phyloP scores from a whole-genome alignment of 1,140 invertebrate genomes.

The Drosophila mauritiana region DNA sequence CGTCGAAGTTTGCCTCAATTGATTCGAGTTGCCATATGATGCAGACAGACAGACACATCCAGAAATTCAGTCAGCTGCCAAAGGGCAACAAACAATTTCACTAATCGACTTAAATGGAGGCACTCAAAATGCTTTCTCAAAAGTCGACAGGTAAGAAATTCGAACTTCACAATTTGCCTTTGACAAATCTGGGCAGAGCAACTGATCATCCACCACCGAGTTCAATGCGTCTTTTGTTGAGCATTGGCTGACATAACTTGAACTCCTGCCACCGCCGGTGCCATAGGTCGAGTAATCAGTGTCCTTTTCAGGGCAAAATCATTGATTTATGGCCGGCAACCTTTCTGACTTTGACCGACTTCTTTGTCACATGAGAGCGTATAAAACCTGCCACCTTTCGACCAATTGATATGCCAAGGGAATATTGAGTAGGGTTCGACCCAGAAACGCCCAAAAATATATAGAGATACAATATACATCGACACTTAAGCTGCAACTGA shows the following conservation, averaged over 20 bases:
- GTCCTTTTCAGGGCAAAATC: slow-evolving; percentile 50
- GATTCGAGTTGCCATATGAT: slow-evolving; percentile 58
- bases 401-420: slow-evolving; percentile 22
- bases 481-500: slow-evolving; percentile 20
- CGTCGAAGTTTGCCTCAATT: slow-evolving; percentile 70
- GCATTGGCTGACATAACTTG: slow-evolving; percentile 45
- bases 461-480: not conserved
- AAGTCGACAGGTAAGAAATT: slow-evolving; percentile 38
- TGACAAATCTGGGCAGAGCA: slow-evolving; percentile 34
- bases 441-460: slow-evolving; percentile 16
- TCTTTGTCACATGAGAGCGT: slow-evolving; percentile 38
- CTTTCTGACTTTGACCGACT: slow-evolving; percentile 30
- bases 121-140: slow-evolving; percentile 42
- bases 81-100: slow-evolving; percentile 67
- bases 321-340: slow-evolving; percentile 62
- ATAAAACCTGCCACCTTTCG: slow-evolving; percentile 23
- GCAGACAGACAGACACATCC: slow-evolving; percentile 37
- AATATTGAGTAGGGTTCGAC: slow-evolving; percentile 35
- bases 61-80: slow-evolving; percentile 41
- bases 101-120: slow-evolving; percentile 53
- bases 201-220: slow-evolving; percentile 15
- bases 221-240: slow-evolving; percentile 21
- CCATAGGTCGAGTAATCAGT: slow-evolving; percentile 33
- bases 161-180: slow-evolving; percentile 45
- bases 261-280: not conserved